phyloP scores from a whole-genome alignment of 1,140 invertebrate genomes.

The Musca domestica region DNA sequence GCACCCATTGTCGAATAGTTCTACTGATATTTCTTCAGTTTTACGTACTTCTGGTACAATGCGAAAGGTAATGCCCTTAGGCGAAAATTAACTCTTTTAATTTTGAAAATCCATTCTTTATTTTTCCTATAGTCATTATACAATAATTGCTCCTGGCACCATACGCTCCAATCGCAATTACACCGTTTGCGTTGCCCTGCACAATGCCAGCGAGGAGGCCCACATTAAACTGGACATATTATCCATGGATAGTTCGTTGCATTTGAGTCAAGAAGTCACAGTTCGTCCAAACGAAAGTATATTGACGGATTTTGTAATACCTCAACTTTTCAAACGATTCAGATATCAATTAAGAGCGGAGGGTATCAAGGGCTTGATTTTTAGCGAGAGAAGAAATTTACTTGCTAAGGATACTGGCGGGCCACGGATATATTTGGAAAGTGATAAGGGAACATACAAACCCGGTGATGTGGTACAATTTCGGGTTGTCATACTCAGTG shows the following conservation, averaged over 20 bases:
- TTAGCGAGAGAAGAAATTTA: constrained; percentile 70
- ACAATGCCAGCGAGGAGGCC: constrained; percentile 54
- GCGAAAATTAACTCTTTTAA: too few relatives aligned
- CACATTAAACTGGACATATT: constrained; percentile 67
- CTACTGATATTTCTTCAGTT: too few relatives aligned
- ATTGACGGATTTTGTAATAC: constrained; percentile 64
- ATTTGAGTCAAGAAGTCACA: constrained; percentile 65
- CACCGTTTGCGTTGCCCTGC: constrained; percentile 72
- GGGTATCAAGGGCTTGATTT: constrained; percentile 71
- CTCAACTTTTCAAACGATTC: constrained; percentile 68
- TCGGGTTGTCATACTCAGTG: constrained; percentile 75
- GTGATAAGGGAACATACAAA: constrained; percentile 92
- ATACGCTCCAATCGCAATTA: constrained; percentile 82
- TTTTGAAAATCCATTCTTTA: too few relatives aligned
- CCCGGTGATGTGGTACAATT: constrained; percentile 82
- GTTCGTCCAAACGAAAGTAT: constrained; percentile 69
- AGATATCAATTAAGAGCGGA: constrained; percentile 72
- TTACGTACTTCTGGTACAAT: too few relatives aligned
- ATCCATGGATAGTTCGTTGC: constrained; percentile 63
- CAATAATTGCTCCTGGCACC: constrained; percentile 74
- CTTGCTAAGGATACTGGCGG: constrained; percentile 75
- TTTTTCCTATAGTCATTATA: constrained; percentile 62
- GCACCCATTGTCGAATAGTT: too few relatives aligned
- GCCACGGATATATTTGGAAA: constrained; percentile 89
- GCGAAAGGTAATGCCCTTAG: too few relatives aligned